Evolutionary conservation across 2,113 vertebrate species (phyloP).

Genomic region (Blennius ocellaris): DNA sequence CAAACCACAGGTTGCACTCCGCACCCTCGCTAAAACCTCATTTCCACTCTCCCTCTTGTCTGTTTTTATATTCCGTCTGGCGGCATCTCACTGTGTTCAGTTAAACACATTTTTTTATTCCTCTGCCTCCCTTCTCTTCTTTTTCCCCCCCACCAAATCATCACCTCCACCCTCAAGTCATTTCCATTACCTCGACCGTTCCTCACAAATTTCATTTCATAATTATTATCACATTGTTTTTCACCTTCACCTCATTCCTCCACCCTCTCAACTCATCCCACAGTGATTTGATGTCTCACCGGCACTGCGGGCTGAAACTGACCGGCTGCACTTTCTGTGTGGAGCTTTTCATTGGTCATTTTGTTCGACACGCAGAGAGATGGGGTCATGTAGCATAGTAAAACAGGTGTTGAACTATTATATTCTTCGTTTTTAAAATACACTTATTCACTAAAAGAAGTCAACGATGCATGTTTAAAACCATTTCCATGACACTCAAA

Average conservation of each 20-base stretch:
- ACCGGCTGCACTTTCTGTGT: background rate
- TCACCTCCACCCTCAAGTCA: slow-evolving; percentile 17
- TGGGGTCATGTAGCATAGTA: background rate
- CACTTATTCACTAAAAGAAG: background rate
- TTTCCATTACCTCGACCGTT: slow-evolving; percentile 23
- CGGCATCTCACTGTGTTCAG: slow-evolving; percentile 29
- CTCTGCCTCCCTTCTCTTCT: background rate
- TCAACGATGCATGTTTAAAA: no score
- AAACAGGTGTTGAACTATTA: background rate
- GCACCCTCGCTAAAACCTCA: slow-evolving; percentile 43
- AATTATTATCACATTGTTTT: slow-evolving; percentile 42
- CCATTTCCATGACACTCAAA: no score
- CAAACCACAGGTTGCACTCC: slow-evolving; percentile 63
- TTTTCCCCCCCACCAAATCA: slow-evolving; percentile 7
- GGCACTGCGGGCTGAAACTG: background rate
- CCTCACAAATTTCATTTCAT: slow-evolving; percentile 28
- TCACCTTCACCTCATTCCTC: slow-evolving; percentile 32
- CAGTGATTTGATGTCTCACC: no score
- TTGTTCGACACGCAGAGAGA: background rate
- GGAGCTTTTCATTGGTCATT: background rate
- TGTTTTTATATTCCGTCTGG: slow-evolving; percentile 1
- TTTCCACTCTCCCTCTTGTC: slow-evolving; percentile 25
- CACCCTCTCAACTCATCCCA: slow-evolving; percentile 6
- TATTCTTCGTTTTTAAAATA: rapidly evolving
- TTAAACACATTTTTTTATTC: slow-evolving; percentile 23